Conservation (phyloP, 2,113 vertebrate species). For the Sardina pilchardus region DNA sequence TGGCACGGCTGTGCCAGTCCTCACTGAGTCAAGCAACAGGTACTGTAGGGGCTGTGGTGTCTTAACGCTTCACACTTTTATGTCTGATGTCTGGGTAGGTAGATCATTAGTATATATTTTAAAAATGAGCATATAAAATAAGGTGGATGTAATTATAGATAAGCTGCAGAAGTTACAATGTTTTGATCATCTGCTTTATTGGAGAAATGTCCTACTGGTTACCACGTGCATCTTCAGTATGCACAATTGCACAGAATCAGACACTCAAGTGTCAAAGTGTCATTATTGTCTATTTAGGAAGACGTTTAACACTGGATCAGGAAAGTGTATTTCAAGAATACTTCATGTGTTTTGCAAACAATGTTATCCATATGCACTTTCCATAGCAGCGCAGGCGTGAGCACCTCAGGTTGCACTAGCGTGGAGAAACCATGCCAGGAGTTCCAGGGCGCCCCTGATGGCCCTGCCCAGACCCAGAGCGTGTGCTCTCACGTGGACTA, state of each 20-base stretch:
- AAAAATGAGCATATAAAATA: not conserved
- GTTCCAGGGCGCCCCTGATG: slow-evolving; percentile 39
- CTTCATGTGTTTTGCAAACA: not conserved
- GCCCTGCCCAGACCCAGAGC: slow-evolving; percentile 36
- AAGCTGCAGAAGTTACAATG: not conserved
- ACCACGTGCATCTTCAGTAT: not conserved
- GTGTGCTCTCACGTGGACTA: slow-evolving; percentile 84
- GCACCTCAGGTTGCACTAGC: not conserved
- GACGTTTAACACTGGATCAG: not conserved
- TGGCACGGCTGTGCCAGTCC: slow-evolving; percentile 25
- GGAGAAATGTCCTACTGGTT: not conserved
- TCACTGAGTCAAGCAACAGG: slow-evolving; percentile 16
- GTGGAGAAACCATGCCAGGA: not conserved
- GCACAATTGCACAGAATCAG: not conserved
- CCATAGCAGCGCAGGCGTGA: not conserved
- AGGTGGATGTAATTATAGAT: not conserved
- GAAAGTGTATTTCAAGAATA: not conserved
- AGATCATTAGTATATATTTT: not conserved
- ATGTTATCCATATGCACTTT: not conserved
- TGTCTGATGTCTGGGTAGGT: not conserved
- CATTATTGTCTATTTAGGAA: not conserved
- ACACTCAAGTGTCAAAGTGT: not conserved
- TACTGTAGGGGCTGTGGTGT: slow-evolving; percentile 27
- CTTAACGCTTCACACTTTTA: not conserved
- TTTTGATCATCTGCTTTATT: not conserved